A percentile compares a stretch with the other conserved stretches of the same genome.
Conservation (phyloP, 2,888 invertebrate species). For the Heterodera filipjevi region DNA sequence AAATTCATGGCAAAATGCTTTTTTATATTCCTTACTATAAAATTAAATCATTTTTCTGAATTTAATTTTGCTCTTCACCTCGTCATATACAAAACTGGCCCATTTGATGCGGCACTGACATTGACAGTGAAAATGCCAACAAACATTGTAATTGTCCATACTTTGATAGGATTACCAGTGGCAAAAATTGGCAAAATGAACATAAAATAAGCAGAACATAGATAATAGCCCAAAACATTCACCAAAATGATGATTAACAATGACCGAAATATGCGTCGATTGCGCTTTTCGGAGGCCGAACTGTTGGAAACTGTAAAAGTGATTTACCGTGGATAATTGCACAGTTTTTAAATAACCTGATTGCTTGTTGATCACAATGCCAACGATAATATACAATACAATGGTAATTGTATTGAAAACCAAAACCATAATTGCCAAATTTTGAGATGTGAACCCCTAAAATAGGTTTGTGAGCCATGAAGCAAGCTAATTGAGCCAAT, state of each 20-base stretch:
- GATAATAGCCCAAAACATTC: background rate
- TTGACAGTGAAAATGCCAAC: background rate
- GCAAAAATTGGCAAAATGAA: background rate
- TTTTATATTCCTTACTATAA: background rate
- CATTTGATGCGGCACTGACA: conserved; percentile 4
- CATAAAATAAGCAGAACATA: background rate
- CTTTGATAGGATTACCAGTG: background rate
- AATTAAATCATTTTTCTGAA: background rate
- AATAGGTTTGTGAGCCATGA: too few species aligned
- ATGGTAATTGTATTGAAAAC: background rate
- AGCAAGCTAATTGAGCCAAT: too few species aligned
- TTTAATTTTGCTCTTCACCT: background rate
- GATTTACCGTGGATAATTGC: background rate
- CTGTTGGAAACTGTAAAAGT: background rate
- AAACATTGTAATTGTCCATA: background rate
- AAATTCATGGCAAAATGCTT: background rate
- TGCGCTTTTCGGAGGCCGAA: background rate
- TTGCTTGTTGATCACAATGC: background rate
- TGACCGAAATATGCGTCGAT: background rate
- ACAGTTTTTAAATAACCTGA: too few species aligned
- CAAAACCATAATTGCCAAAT: too few species aligned
- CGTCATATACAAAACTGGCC: background rate
- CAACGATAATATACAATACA: background rate
- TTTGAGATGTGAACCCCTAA: too few species aligned
- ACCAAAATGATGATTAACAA: background rate